A percentile compares a stretch with the other conserved stretches of the same genome.
Conservation (phyloP, 2,888 invertebrate species). For the Zelleria hepariella region DNA sequence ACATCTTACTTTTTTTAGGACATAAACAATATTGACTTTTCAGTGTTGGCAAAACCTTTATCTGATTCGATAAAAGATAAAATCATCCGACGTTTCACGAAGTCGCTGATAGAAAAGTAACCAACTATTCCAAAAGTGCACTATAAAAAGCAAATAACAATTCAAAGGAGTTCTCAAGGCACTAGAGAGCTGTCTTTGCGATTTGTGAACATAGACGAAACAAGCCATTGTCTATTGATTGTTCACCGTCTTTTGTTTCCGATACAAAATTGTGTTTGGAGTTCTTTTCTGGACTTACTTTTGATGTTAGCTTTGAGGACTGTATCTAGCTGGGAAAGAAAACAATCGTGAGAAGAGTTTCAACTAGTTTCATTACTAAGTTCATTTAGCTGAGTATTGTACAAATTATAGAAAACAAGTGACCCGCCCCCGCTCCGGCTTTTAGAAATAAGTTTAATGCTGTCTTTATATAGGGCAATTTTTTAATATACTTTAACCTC, state of each 20-base stretch:
- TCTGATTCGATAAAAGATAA: slow-evolving; percentile 8
- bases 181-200: slow-evolving; percentile 37
- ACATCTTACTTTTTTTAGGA: no score
- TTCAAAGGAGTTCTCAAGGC: slow-evolving; percentile 46
- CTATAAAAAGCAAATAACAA: slow-evolving; percentile 36
- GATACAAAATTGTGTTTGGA: background rate
- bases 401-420: no score
- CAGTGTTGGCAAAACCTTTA: slow-evolving; percentile 8
- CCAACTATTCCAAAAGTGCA: slow-evolving; percentile 22
- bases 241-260: slow-evolving; percentile 26
- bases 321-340: background rate
- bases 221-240: slow-evolving; percentile 60
- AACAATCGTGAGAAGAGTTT: background rate
- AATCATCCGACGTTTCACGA: background rate
- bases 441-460: no score
- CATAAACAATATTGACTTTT: background rate
- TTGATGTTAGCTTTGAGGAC: background rate
- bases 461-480: no score
- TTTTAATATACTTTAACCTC: no score
- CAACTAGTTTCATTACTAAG: no score
- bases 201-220: slow-evolving; percentile 60
- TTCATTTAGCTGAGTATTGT: no score
- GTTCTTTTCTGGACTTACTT: no score
- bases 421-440: no score
- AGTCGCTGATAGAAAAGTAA: background rate